Evolutionary conservation across 2,113 vertebrate genomes (phyloP).

Genomic region (Rousettus leschenaultii): DNA sequence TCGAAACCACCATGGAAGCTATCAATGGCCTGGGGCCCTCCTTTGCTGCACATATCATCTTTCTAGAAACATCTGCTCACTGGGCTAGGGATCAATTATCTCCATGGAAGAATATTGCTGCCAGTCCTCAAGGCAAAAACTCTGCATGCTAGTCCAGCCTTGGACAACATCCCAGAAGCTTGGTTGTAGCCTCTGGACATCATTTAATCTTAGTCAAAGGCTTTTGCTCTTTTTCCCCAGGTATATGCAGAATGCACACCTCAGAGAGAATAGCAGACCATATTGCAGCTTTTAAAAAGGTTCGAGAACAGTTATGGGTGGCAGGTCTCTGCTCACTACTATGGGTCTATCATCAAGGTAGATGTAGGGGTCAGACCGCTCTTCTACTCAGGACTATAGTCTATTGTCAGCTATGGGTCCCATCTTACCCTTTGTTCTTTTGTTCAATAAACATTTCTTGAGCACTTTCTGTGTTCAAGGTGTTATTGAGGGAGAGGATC

Average conservation of each 20-base stretch:
- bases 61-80: slow-evolving; percentile 46
- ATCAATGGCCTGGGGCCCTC: background rate
- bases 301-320: background rate
- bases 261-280: slow-evolving; percentile 50
- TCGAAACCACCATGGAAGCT: background rate
- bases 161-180: slow-evolving; percentile 23
- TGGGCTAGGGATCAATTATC: background rate
- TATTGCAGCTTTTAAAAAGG: background rate
- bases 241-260: slow-evolving; percentile 29
- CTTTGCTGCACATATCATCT: background rate
- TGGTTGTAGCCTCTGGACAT: slow-evolving; percentile 71
- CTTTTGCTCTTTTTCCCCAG: background rate
- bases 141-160: background rate
- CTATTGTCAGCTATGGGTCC: background rate
- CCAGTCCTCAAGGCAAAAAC: background rate
- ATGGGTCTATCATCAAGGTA: too few species aligned
- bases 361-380: background rate
- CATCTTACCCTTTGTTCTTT: background rate
- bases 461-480: background rate
- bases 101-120: background rate
- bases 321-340: background rate
- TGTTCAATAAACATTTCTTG: background rate
- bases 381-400: background rate
- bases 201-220: slow-evolving; percentile 60
- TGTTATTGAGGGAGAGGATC: background rate